phyloP scores from a whole-genome alignment of 1,140 invertebrate species.

The Eciton burchellii region DNA sequence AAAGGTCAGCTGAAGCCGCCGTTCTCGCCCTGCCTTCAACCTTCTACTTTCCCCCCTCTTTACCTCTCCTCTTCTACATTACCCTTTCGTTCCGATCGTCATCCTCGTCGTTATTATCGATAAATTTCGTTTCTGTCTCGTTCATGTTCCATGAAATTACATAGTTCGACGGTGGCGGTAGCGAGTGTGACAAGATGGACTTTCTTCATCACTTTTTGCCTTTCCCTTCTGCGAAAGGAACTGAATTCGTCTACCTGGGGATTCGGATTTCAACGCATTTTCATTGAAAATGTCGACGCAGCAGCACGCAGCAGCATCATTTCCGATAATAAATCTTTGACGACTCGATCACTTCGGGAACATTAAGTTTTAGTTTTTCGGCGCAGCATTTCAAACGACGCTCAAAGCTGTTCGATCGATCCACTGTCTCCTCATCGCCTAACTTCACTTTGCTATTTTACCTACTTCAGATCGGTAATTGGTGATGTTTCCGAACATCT shows the following conservation, averaged over 20 bases:
- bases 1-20: conserved; percentile 66
- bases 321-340: too few relatives aligned
- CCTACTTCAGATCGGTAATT: too few relatives aligned
- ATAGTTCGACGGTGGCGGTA: conserved; percentile 8
- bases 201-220: conserved; percentile 23
- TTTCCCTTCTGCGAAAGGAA: background rate
- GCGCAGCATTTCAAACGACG: too few relatives aligned
- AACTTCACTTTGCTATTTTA: too few relatives aligned
- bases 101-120: conserved; percentile 38
- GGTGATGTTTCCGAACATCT: too few relatives aligned
- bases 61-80: background rate
- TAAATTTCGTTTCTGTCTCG: conserved; percentile 43
- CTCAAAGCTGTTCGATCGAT: too few relatives aligned
- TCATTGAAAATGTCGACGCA: too few relatives aligned
- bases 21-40: conserved; percentile 31
- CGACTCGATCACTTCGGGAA: background rate
- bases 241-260: background rate
- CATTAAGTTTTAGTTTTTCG: too few relatives aligned
- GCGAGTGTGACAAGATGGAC: conserved; percentile 10
- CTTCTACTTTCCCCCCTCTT: background rate
- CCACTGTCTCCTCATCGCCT: too few relatives aligned
- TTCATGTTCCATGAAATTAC: conserved; percentile 32
- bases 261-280: background rate
- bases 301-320: too few relatives aligned
- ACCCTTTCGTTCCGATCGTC: conserved; percentile 11